These are phyloP conservation scores for Calephelis perditalis DNA, from an alignment of 2,888 invertebrate species.

Conservation along the genomic window DNA sequence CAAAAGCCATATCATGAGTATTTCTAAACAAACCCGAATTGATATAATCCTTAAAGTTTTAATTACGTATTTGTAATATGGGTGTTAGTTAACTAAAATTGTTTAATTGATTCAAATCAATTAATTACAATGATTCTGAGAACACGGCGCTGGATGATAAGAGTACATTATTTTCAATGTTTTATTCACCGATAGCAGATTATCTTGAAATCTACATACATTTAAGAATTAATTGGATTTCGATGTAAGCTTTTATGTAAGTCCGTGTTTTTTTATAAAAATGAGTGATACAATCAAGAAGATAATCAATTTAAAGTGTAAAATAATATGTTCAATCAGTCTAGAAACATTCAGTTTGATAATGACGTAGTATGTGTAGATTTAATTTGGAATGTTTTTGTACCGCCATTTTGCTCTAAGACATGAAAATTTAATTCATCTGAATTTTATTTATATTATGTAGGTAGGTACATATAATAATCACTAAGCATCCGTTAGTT, in stretches of 20 bases:
- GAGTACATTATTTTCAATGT: slow-evolving; percentile 5
- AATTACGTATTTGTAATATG: too few species aligned
- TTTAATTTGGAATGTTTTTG: background rate
- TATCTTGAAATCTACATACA: slow-evolving; percentile 14
- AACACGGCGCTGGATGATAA: background rate
- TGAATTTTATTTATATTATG: too few species aligned
- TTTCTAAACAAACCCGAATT: too few species aligned
- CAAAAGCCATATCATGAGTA: too few species aligned
- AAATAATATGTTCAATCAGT: background rate
- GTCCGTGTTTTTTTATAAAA: slow-evolving; percentile 16
- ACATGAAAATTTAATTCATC: too few species aligned
- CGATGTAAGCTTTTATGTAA: slow-evolving; percentile 17
- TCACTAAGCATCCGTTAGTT: too few species aligned
- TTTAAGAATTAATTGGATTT: slow-evolving; percentile 16
- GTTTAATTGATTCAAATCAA: slow-evolving; percentile 3
- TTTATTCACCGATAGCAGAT: background rate
- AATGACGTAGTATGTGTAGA: too few species aligned
- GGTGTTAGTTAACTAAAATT: background rate
- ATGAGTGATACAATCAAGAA: slow-evolving; percentile 6
- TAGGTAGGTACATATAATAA: too few species aligned
- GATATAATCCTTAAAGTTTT: too few species aligned
- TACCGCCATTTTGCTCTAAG: too few species aligned
- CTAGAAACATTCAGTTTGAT: background rate
- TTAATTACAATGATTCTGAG: background rate
- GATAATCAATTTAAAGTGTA: slow-evolving; percentile 8